These are phyloP conservation scores for Zophobas atratus DNA, from an alignment of 1,140 invertebrate species.

Conservation along the genomic window DNA sequence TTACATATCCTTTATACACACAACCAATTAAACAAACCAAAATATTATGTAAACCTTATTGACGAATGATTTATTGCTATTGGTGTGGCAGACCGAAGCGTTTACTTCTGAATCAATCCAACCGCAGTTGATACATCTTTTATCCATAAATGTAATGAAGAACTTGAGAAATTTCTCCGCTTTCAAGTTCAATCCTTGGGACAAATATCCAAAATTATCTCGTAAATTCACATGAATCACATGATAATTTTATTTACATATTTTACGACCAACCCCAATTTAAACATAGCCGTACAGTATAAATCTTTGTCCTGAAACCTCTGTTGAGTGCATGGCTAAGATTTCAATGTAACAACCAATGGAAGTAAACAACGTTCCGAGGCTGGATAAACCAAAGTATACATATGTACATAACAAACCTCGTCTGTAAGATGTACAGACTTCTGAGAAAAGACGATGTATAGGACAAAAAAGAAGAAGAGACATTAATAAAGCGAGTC, in stretches of 20 bases:
- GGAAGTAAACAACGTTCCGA: slow-evolving; percentile 21
- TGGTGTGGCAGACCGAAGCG: too few species aligned
- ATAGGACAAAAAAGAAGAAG: slow-evolving; percentile 1
- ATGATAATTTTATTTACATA: background rate
- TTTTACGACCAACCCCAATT: background rate
- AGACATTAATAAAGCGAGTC: background rate
- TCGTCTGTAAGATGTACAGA: background rate
- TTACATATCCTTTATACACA: too few species aligned
- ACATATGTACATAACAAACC: background rate
- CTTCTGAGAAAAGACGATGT: slow-evolving; percentile 3
- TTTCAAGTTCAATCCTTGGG: background rate
- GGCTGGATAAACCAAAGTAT: background rate
- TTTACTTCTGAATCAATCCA: too few species aligned
- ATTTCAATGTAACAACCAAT: background rate
- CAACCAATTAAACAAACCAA: too few species aligned
- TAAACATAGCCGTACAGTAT: background rate
- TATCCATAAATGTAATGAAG: too few species aligned
- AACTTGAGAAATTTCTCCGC: too few species aligned
- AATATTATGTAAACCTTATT: too few species aligned
- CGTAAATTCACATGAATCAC: slow-evolving; percentile 16
- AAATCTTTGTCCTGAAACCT: too few species aligned
- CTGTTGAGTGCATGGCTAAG: background rate
- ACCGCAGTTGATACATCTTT: too few species aligned
- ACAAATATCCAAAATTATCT: background rate
- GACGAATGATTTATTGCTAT: too few species aligned